Evolutionary conservation across 1,140 invertebrate species (phyloP), one percentile per base, ranked within the genome.

Genomic region (Ceratitis capitata): DNA sequence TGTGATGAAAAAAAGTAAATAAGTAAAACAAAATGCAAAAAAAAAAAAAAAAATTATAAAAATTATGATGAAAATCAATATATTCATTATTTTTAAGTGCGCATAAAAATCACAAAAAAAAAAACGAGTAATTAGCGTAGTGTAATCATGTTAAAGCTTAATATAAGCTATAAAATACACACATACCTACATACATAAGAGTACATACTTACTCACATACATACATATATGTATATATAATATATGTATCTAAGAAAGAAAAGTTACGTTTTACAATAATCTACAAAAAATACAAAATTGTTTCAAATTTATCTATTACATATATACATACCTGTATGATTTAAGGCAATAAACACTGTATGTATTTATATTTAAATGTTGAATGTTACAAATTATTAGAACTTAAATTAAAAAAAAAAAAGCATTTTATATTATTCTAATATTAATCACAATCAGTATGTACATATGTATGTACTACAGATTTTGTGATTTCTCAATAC

Each of bases 221-320:
- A n/a, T n/a, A 29, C 26, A 10, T 9, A 32, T 61, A 23, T 26
- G 58, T 12, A 61, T 12, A 61, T 32, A 29, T 14, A 61, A 61
- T 5, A 14, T 23, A 82, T 45, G 35, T 82, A n/a, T n/a, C 42
- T 45, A 45, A 82, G 39, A 12, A 32, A n/a, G n/a, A n/a, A 32
- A 82, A 49, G 74, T 45, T 82, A 45, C 74, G 39, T 82, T 29
- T 82, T 82, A 35, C 74, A 82, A 45, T 45, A 45, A 82, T 45
- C 74, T 49, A 26, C 39, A 16, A 64, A 7, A 64, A 26, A 64
- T 12, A 82, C 29, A 45, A 16, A 1, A 23, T n/a, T 23, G 51
- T 56, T 32, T 29, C 19, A 16, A 1, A 23, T n/a, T 23, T 19
- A n/a, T 32, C 14, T 12, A 14, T 64, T 64, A 64, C 19, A 69